These are phyloP conservation scores for Pogonognathellus flavescens DNA, from an alignment of 1,140 invertebrate species.

Conservation along the genomic window DNA sequence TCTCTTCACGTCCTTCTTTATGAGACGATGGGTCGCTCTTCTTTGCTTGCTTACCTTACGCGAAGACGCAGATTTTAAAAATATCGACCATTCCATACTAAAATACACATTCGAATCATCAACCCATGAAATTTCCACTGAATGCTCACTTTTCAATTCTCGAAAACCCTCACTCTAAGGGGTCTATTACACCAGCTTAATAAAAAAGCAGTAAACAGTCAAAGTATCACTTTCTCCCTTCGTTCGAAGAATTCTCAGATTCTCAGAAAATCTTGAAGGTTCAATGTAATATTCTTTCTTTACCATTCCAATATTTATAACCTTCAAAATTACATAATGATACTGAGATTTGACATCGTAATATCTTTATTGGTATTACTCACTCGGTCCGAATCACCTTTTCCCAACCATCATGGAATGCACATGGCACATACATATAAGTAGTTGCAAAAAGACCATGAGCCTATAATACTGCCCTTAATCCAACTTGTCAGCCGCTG, in stretches of 20 bases:
- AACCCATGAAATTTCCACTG: conserved; percentile 26
- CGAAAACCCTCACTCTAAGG: not conserved
- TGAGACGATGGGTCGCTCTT: conserved; percentile 6
- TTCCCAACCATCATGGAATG: too few species aligned
- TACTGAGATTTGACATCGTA: too few species aligned
- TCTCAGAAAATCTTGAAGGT: too few species aligned
- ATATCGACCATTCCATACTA: conserved; percentile 30
- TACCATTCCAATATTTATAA: too few species aligned
- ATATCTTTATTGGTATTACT: too few species aligned
- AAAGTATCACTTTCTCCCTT: not conserved
- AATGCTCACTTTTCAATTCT: conserved; percentile 19
- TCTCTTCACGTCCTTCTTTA: conserved; percentile 25
- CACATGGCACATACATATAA: too few species aligned
- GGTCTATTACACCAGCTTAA: not conserved
- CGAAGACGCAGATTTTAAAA: conserved; percentile 19
- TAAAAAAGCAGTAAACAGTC: too few species aligned
- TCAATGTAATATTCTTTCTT: too few species aligned
- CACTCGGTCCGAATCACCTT: too few species aligned
- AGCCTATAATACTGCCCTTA: not conserved
- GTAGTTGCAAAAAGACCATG: too few species aligned
- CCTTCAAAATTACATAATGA: too few species aligned
- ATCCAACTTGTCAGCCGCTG: not conserved
- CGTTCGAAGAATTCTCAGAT: too few species aligned
- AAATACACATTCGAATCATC: not conserved
- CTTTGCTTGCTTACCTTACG: conserved; percentile 8